Conservation (phyloP, 1,140 invertebrate species). For the Nasonia giraulti region DNA sequence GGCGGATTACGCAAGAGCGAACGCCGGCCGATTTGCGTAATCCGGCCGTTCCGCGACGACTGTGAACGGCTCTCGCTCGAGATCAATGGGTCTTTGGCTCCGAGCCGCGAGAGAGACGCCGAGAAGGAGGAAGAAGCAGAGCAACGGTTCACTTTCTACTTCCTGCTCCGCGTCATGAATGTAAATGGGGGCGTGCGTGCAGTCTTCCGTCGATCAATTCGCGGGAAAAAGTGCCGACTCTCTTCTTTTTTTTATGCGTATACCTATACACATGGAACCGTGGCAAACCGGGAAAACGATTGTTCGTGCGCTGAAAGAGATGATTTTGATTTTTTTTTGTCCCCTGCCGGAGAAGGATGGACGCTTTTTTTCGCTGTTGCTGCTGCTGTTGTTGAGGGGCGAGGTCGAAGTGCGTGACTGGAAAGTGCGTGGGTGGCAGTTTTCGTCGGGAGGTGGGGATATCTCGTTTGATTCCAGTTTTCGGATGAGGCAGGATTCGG, state of each 20-base stretch:
- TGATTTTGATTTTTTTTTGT: neutral
- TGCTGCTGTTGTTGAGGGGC: too few relatives aligned
- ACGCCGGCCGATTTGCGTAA: slow-evolving; percentile 14
- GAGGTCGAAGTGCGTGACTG: too few relatives aligned
- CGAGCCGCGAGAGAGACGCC: neutral
- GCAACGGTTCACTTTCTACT: slow-evolving; percentile 13
- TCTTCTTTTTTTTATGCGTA: neutral
- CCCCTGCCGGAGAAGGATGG: neutral
- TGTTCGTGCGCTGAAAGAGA: neutral
- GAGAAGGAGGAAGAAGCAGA: neutral
- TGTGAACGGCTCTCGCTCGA: neutral
- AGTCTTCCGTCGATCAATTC: neutral
- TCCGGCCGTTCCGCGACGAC: neutral
- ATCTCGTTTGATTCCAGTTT: neutral
- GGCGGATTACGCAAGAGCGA: slow-evolving; percentile 23
- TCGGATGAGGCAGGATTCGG: neutral
- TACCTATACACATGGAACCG: too few relatives aligned
- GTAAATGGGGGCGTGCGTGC: slow-evolving; percentile 4
- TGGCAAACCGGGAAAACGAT: neutral
- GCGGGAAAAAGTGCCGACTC: too few relatives aligned
- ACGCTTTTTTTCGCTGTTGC: neutral
- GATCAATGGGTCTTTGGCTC: slow-evolving; percentile 11
- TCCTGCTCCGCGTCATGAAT: neutral
- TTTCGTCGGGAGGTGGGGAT: neutral
- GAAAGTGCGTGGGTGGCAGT: neutral